Evolutionary conservation across 2,888 invertebrate species (phyloP).

Genomic region (Cheilosia variabilis): DNA sequence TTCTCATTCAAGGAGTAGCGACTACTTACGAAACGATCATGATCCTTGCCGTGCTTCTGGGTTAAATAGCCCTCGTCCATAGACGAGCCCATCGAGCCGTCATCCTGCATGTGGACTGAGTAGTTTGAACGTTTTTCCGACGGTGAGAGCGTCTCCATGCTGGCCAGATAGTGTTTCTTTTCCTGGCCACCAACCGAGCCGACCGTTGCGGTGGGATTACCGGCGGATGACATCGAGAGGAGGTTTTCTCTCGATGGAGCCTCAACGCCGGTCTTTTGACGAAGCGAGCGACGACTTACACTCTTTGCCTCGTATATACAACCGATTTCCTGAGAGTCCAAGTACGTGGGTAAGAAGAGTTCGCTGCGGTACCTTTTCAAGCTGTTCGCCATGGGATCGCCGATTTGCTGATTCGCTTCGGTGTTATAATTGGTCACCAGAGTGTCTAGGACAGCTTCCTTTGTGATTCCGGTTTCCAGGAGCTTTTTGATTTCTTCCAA

Average conservation of each 20-base stretch:
- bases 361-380: constrained; percentile 83
- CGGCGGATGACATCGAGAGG: constrained; percentile 80
- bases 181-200: constrained; percentile 72
- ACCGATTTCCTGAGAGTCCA: constrained; percentile 81
- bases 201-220: constrained; percentile 37
- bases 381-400: constrained; percentile 79
- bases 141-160: constrained; percentile 82
- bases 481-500: constrained; percentile 86
- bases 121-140: constrained; percentile 81
- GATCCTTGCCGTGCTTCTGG: constrained; percentile 78
- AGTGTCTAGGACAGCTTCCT: constrained; percentile 83
- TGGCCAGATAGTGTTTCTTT: constrained; percentile 80
- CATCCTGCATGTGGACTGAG: constrained; percentile 76
- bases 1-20: constrained; percentile 83
- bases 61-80: constrained; percentile 79
- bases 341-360: constrained; percentile 82
- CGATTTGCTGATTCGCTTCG: constrained; percentile 83
- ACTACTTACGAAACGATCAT: constrained; percentile 79
- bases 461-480: constrained; percentile 87
- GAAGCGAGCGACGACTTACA: constrained; percentile 81
- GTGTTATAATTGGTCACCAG: constrained; percentile 83
- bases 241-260: constrained; percentile 82
- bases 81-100: constrained; percentile 77
- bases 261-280: constrained; percentile 80
- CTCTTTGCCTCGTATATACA: constrained; percentile 81